A percentile compares a stretch with the other conserved stretches of the same genome.
phyloP scores from a whole-genome alignment of 35 echinoderm and acorn worm species.

The Ophiothrix spiculata region DNA sequence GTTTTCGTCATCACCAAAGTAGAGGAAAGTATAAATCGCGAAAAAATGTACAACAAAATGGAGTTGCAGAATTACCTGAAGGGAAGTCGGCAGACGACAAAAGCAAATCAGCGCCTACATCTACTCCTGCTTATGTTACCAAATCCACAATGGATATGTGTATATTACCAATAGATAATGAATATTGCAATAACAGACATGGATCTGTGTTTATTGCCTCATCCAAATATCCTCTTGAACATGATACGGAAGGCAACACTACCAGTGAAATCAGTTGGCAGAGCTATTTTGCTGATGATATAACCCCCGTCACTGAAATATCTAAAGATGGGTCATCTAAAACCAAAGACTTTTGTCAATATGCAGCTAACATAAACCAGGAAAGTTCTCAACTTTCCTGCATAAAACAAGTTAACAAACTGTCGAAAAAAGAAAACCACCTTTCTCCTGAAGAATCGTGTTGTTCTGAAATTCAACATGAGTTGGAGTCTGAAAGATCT shows the following conservation, averaged over 20 bases:
- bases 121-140: background rate
- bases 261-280: background rate
- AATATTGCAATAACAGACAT: background rate
- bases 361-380: too few relatives aligned
- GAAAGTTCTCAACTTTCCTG: too few relatives aligned
- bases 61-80: background rate
- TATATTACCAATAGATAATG: background rate
- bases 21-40: background rate
- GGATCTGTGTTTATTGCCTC: background rate
- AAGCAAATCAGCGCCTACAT: background rate
- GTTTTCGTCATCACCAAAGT: background rate
- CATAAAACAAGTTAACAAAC: too few relatives aligned
- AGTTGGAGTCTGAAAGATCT: too few relatives aligned
- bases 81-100: background rate
- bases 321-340: too few relatives aligned
- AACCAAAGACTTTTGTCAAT: too few relatives aligned
- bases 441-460: too few relatives aligned
- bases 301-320: too few relatives aligned
- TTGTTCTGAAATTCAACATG: too few relatives aligned
- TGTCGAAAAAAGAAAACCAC: too few relatives aligned
- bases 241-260: background rate
- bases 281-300: background rate
- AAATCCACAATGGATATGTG: background rate
- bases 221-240: background rate
- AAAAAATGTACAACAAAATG: background rate